phyloP scores from a whole-genome alignment of 2,113 vertebrate species.

The Platysternon megacephalum region DNA sequence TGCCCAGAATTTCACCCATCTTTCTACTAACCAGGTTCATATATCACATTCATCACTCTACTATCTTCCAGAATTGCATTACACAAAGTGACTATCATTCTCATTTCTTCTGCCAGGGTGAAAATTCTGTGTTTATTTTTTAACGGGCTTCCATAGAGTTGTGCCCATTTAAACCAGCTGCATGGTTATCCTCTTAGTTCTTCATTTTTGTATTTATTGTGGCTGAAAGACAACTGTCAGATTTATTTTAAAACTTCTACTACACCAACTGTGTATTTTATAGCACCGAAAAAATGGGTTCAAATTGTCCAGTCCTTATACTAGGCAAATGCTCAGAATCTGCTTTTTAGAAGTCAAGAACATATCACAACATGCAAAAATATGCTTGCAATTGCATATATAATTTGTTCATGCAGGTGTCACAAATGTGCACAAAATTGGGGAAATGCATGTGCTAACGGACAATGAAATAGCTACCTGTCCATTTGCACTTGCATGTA shows the following conservation, averaged over 20 bases:
- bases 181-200: not conserved
- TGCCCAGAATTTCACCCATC: not conserved
- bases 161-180: not conserved
- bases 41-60: not conserved
- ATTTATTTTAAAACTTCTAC: not conserved
- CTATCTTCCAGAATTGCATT: not conserved
- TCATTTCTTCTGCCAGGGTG: not conserved
- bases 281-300: not conserved
- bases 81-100: not conserved
- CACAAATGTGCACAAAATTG: conserved; percentile 37
- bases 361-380: conserved; percentile 14
- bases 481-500: conserved; percentile 1
- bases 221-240: not conserved
- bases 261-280: not conserved
- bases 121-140: not conserved
- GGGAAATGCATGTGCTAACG: not conserved
- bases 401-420: not conserved
- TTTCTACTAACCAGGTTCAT: not conserved
- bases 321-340: not conserved
- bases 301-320: not conserved
- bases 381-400: conserved; percentile 16
- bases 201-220: not conserved
- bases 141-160: not conserved
- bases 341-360: not conserved
- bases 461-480: conserved; percentile 9